These are phyloP conservation scores for Condylura cristata DNA, from an alignment of 2,113 vertebrate species.

Conservation along the genomic window DNA sequence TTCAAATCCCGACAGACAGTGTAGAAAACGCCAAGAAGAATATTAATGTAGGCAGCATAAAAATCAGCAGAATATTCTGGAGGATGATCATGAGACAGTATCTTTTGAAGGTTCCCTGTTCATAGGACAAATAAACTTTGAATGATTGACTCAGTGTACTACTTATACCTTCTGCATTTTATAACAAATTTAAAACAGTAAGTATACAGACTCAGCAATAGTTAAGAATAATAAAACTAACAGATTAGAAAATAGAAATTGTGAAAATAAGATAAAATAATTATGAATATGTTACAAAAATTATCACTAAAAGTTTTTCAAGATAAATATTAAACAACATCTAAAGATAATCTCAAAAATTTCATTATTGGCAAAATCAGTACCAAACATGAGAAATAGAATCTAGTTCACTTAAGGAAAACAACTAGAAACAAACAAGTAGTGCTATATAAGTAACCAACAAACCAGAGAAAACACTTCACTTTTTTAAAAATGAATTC, in stretches of 20 bases:
- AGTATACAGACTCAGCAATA: neutral
- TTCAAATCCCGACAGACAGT: slow-evolving; percentile 96
- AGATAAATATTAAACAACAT: slow-evolving; percentile 12
- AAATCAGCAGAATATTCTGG: slow-evolving; percentile 93
- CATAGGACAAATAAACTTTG: slow-evolving; percentile 42
- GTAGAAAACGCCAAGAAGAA: slow-evolving; percentile 98
- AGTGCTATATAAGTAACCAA: neutral
- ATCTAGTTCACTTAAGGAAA: neutral
- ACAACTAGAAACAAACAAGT: neutral
- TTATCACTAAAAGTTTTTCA: neutral
- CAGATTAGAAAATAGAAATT: neutral
- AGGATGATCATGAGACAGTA: slow-evolving; percentile 91
- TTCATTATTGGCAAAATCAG: neutral
- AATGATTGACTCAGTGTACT: neutral
- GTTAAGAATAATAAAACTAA: slow-evolving; percentile 16
- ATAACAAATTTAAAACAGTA: slow-evolving; percentile 43
- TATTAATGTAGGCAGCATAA: slow-evolving; percentile 96
- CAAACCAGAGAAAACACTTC: slow-evolving; percentile 13
- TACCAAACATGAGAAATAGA: neutral
- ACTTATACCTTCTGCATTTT: neutral
- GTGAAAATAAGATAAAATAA: neutral
- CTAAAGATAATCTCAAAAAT: slow-evolving; percentile 43
- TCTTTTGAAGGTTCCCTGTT: slow-evolving; percentile 94
- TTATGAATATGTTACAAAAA: neutral
- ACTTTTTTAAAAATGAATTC: neutral